These are phyloP conservation scores for Drosophila kanekoi DNA, from an alignment of 2,888 invertebrate species.

Conservation along the genomic window DNA sequence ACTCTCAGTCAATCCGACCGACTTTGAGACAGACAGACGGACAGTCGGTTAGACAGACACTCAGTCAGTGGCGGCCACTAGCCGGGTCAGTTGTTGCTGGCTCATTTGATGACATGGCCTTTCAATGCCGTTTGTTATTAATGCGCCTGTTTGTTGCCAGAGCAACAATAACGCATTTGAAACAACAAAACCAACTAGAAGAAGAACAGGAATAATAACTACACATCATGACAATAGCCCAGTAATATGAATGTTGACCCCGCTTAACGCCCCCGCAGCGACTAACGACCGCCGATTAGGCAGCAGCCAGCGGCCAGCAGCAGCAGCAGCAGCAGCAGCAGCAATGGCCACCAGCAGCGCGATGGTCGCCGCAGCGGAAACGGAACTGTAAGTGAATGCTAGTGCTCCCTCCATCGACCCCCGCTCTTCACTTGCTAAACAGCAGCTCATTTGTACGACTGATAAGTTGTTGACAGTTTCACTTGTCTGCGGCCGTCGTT, in stretches of 20 bases:
- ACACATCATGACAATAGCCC: conserved; percentile 53
- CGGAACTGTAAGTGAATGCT: conserved; percentile 51
- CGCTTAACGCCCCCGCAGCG: conserved; percentile 42
- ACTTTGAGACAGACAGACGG: background rate
- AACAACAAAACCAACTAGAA: conserved; percentile 42
- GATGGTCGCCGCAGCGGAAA: conserved; percentile 47
- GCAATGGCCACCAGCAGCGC: conserved; percentile 48
- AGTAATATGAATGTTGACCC: conserved; percentile 51
- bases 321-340: conserved; percentile 10
- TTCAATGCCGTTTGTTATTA: conserved; percentile 78
- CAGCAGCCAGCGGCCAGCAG: conserved; percentile 17
- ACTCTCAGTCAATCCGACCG: conserved; percentile 4
- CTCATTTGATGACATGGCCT: conserved; percentile 76
- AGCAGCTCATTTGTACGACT: conserved; percentile 55
- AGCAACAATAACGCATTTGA: conserved; percentile 78
- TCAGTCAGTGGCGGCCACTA: conserved; percentile 7
- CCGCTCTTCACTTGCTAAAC: conserved; percentile 2
- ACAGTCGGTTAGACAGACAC: background rate
- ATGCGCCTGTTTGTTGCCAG: conserved; percentile 68
- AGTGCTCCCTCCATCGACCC: conserved; percentile 19
- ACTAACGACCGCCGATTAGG: conserved; percentile 72
- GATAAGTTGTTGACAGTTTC: conserved; percentile 67
- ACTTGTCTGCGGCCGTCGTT: conserved; percentile 38
- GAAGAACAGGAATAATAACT: conserved; percentile 9
- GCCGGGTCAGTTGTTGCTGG: conserved; percentile 48